Percentiles rank a stretch among this genome's conserved stretches.
These are phyloP conservation scores for Tragelaphus oryx DNA, from an alignment of 2,797 vertebrate genomes.

Conservation along the genomic window DNA sequence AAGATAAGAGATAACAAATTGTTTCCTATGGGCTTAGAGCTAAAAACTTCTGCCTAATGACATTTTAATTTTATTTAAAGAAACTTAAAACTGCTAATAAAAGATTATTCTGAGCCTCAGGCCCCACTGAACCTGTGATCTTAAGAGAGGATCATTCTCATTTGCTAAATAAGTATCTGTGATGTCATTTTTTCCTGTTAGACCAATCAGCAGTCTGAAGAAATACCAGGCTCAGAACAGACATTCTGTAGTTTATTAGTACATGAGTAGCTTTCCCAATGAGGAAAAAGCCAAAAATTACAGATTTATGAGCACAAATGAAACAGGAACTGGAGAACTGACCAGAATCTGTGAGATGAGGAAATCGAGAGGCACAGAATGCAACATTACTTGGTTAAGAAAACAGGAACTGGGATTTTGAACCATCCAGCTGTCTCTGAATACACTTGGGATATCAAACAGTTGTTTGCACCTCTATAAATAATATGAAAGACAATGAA, in stretches of 20 bases:
- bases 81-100: neutral
- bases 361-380: neutral
- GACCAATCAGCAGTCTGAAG: neutral
- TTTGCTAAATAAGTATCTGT: neutral
- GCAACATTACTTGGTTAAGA: neutral
- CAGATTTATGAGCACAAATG: neutral
- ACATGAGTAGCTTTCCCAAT: neutral
- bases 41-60: neutral
- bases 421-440: neutral
- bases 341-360: neutral
- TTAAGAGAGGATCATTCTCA: neutral
- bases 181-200: neutral
- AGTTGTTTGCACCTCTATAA: neutral
- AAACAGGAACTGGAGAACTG: neutral
- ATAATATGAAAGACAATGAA: slow-evolving; percentile 17
- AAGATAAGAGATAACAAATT: neutral
- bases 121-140: neutral
- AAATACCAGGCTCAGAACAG: neutral
- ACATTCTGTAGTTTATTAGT: neutral
- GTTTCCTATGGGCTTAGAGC: neutral
- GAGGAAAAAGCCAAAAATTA: neutral
- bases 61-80: neutral
- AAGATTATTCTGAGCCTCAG: neutral
- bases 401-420: neutral
- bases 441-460: neutral